Percentiles rank a stretch among this genome's conserved stretches.
Conservation (phyloP, 2,113 vertebrate species). For the Lichenostomus cassidix region DNA sequence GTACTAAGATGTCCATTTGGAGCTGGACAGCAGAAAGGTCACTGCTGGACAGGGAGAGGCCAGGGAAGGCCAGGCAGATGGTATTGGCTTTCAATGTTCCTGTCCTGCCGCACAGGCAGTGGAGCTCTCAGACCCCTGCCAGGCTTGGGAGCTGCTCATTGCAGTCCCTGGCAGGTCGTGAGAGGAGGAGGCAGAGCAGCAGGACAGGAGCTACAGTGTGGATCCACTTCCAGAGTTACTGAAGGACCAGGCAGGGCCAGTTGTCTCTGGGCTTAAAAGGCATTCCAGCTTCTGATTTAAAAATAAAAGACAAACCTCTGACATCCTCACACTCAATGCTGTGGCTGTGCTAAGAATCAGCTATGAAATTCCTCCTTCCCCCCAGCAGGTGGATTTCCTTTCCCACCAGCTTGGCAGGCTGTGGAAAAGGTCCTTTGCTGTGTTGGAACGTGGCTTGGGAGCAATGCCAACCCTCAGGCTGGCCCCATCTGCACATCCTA, state of each 20-base stretch:
- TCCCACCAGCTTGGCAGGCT: background rate
- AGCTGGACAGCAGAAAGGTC: background rate
- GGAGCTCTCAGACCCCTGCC: background rate
- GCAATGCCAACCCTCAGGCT: rapidly evolving
- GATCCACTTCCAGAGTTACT: background rate
- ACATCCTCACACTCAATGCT: background rate
- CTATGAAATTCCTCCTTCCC: background rate
- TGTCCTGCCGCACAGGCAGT: rapidly evolving
- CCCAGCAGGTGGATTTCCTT: background rate
- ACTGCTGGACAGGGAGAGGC: background rate
- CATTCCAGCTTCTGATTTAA: background rate
- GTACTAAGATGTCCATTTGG: background rate
- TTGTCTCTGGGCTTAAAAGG: background rate
- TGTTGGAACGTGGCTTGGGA: background rate
- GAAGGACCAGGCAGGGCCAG: background rate
- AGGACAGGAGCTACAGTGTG: background rate
- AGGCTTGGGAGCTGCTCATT: background rate
- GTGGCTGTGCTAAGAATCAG: background rate
- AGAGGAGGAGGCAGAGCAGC: background rate
- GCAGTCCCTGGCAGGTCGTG: rapidly evolving
- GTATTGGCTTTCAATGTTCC: rapidly evolving
- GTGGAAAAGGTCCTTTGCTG: background rate
- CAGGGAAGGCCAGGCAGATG: background rate
- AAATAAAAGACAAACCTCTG: background rate
- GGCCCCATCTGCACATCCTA: background rate